Evolutionary conservation across 2,888 invertebrate species (phyloP).

Genomic region (Nasonovia ribisnigri): DNA sequence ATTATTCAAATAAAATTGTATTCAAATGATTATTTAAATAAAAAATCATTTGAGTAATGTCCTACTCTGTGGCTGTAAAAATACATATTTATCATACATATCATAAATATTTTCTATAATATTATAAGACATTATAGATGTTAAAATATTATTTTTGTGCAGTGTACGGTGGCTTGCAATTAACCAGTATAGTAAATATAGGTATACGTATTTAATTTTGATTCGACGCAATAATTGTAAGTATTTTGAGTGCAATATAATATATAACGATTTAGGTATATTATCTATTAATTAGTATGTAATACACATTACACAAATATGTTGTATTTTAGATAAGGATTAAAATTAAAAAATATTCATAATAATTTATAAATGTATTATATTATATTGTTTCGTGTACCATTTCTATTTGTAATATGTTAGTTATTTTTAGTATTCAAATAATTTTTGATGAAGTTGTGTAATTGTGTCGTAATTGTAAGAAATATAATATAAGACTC

Average conservation of each 20-base stretch:
- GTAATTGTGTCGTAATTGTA: too few species aligned
- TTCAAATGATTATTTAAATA: not conserved
- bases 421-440: too few species aligned
- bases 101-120: not conserved
- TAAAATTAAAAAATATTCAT: not conserved
- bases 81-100: not conserved
- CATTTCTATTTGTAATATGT: too few species aligned
- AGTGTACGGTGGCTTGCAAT: not conserved
- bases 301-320: not conserved
- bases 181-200: not conserved
- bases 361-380: not conserved
- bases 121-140: not conserved
- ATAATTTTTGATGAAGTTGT: too few species aligned
- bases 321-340: not conserved
- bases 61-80: not conserved
- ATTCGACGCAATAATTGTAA: not conserved
- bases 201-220: not conserved
- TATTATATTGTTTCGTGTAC: not conserved
- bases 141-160: not conserved
- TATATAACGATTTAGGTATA: not conserved
- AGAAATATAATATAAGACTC: too few species aligned
- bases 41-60: not conserved
- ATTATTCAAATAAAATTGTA: not conserved
- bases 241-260: constrained; percentile 8
- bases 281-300: not conserved